Base-by-base conservation (phyloP, 2,888 invertebrate genomes). In the Tenodera sinensis region DNA sequence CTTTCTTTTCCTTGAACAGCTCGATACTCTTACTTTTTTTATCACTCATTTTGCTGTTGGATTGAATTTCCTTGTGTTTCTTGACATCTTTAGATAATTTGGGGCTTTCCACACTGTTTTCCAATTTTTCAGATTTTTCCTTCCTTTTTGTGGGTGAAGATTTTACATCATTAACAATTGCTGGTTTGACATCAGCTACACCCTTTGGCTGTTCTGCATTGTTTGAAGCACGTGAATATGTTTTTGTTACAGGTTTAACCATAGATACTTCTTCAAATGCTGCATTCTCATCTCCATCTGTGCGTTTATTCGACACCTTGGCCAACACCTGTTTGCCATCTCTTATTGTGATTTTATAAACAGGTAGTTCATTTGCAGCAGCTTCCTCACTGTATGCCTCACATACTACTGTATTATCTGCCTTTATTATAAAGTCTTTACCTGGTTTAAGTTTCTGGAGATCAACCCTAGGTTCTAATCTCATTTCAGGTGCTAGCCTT, bases 251-350 rank as follows among this genome's bases (percentile, higher is more conserved):
- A 83, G 90, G 85, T n/a, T 89, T 87, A 71, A 88, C 47, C 86
- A 89, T 89, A 85, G 90, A 54, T 89, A 88, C 86, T 82, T 89
- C 28, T 47, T n/a, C 42, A 71, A 71, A 15, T 6, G 0, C 54
- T 4, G 89, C 88, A 71, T 89, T 89, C 82, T 89, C 89, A 89
- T 90, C 90, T 89, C 90, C 9, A 34, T 83, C 30, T 27, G 34
- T 42, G 4, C 34, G 42, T 71, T 83, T 87, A 25, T 87, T 89
- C 25, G 54, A 20, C 90, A 95, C 94, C 93, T 96, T 95, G 12
- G 95, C 95, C 92, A 96, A 93, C 85, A 96, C 94, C 93, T 96
- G 96, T 93, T 96, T 96, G 27, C 96, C 96, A 93, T 97, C 96
- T 92, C 96, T 96, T 90, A 96, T 94, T 81, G 96, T 95, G 91